These are phyloP conservation scores for Gordius sp. DNA, from an alignment of 2,888 invertebrate species.

Conservation along the genomic window DNA sequence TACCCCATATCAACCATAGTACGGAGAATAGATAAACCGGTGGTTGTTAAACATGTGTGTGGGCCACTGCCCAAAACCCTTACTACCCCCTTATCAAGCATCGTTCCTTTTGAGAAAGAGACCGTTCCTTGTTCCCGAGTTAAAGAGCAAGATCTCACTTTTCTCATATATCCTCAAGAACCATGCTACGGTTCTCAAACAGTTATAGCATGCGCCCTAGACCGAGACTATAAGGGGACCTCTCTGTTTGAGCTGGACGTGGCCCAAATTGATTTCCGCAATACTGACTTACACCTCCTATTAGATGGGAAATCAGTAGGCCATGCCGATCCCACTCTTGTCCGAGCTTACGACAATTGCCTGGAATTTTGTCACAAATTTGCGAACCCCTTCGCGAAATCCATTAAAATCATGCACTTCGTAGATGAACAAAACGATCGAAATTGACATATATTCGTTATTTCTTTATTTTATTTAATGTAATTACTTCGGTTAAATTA, in stretches of 20 bases:
- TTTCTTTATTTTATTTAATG: too few relatives aligned
- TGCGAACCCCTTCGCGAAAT: background rate
- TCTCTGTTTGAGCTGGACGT: too few relatives aligned
- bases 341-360: background rate
- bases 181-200: background rate
- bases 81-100: too few relatives aligned
- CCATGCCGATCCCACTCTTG: too few relatives aligned
- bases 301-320: too few relatives aligned
- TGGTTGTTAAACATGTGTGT: background rate
- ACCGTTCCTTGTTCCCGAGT: too few relatives aligned
- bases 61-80: background rate
- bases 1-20: background rate
- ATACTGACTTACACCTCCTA: too few relatives aligned
- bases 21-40: background rate
- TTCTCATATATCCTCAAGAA: background rate
- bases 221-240: too few relatives aligned
- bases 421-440: background rate
- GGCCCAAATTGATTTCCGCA: too few relatives aligned
- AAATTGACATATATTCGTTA: too few relatives aligned
- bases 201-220: background rate
- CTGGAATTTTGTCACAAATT: background rate
- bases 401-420: background rate
- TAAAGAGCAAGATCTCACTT: background rate
- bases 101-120: too few relatives aligned
- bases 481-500: too few relatives aligned